A percentile compares a stretch with the other conserved stretches of the same genome.
phyloP scores from a whole-genome alignment of 23 tunicate genomes.

The Aplidium turbinatum region DNA sequence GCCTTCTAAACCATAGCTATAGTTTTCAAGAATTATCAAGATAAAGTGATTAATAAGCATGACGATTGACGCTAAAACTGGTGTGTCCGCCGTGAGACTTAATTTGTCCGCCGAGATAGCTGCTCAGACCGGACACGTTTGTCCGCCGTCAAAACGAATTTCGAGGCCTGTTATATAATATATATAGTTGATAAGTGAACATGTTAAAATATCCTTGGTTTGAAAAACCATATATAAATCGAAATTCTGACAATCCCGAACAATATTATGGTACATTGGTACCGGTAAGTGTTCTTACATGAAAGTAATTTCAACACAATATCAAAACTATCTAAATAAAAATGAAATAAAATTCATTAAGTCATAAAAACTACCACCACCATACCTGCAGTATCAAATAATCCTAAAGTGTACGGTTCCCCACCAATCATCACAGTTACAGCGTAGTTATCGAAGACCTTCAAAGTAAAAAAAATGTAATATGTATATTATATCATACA shows the following conservation, averaged over 20 bases:
- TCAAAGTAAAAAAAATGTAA: conserved; percentile 12
- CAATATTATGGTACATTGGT: too few species aligned
- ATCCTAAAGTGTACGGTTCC: conserved; percentile 97
- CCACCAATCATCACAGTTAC: conserved; percentile 99
- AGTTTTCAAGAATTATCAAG: too few species aligned
- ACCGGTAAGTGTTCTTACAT: too few species aligned
- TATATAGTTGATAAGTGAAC: background rate
- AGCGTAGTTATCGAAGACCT: conserved; percentile 99
- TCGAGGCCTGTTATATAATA: too few species aligned
- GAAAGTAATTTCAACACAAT: background rate
- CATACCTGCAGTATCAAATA: conserved; percentile 97
- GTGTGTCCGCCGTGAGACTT: too few species aligned
- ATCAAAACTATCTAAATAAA: background rate
- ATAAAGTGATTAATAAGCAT: too few species aligned
- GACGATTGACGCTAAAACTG: too few species aligned
- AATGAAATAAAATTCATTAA: background rate
- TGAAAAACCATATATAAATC: background rate
- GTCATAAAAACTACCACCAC: background rate
- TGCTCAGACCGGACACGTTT: too few species aligned
- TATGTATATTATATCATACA: too few species aligned
- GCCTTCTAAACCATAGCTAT: too few species aligned
- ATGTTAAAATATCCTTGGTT: background rate
- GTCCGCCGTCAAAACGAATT: too few species aligned
- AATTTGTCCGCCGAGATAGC: too few species aligned
- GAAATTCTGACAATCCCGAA: background rate